phyloP scores from a whole-genome alignment of 2,113 vertebrate species.

The Hyperopisus bebe region DNA sequence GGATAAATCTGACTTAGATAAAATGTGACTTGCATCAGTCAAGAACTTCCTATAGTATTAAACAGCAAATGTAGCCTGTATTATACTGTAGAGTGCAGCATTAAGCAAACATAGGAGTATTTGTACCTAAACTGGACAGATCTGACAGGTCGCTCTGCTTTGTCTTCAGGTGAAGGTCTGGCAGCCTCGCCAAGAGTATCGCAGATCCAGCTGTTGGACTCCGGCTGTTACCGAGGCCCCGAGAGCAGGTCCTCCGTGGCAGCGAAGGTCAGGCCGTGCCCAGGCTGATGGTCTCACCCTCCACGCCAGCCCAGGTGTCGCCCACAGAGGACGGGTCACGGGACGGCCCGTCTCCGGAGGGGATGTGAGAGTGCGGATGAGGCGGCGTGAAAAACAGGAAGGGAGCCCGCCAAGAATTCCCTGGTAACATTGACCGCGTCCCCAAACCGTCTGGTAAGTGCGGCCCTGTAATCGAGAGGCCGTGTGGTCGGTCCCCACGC shows the following conservation, averaged over 20 bases:
- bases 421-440: not conserved
- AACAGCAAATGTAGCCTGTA: not conserved
- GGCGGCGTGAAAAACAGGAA: slow-evolving; percentile 9
- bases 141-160: not conserved
- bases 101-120: not conserved
- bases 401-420: not conserved
- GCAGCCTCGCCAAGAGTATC: not conserved
- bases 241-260: not conserved
- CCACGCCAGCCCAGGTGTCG: not conserved
- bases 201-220: not conserved
- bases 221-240: not conserved
- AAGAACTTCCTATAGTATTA: not conserved
- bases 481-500: not conserved
- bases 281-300: not conserved
- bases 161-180: not conserved
- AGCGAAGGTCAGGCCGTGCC: not conserved
- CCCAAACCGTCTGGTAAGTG: not conserved
- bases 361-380: not conserved
- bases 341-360: not conserved
- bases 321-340: not conserved
- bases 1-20: not conserved
- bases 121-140: not conserved
- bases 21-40: not conserved
- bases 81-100: not conserved
- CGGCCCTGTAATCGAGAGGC: not conserved